phyloP scores from a whole-genome alignment of 1,140 invertebrate species.

The Leptopilina clavipes region DNA sequence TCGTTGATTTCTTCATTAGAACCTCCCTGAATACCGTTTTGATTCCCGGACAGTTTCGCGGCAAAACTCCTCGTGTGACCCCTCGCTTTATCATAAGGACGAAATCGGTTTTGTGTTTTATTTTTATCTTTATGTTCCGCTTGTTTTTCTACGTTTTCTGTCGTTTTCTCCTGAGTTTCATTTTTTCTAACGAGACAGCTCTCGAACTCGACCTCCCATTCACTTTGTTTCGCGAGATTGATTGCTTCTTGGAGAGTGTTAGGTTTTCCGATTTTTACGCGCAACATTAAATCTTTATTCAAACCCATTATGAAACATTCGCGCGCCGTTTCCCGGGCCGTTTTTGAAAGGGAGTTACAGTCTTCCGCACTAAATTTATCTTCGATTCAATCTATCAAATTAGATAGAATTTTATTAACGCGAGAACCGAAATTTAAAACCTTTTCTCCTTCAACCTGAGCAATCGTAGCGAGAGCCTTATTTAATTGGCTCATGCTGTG shows the following conservation, averaged over 20 bases:
- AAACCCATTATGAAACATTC: background rate
- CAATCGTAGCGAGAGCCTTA: background rate
- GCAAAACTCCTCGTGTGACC: background rate
- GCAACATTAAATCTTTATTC: background rate
- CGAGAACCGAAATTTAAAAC: background rate
- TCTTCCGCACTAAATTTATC: background rate
- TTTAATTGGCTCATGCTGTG: background rate
- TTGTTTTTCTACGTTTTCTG: background rate
- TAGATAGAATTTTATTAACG: background rate
- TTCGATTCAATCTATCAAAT: background rate
- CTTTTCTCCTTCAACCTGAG: background rate
- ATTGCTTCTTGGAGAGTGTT: background rate
- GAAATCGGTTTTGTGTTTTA: background rate
- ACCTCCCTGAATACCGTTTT: background rate
- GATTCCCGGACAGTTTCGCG: background rate
- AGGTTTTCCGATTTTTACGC: background rate
- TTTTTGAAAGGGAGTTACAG: background rate
- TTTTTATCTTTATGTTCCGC: background rate
- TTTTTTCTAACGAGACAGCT: background rate
- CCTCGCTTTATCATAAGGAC: background rate
- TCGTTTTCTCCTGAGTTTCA: background rate
- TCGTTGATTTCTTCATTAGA: background rate
- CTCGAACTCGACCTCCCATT: background rate
- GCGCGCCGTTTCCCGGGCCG: background rate
- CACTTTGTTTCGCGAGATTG: background rate